A percentile compares a stretch with the other conserved stretches of the same genome.
phyloP scores from a whole-genome alignment of 2,113 vertebrate genomes.

The Camelus bactrianus region DNA sequence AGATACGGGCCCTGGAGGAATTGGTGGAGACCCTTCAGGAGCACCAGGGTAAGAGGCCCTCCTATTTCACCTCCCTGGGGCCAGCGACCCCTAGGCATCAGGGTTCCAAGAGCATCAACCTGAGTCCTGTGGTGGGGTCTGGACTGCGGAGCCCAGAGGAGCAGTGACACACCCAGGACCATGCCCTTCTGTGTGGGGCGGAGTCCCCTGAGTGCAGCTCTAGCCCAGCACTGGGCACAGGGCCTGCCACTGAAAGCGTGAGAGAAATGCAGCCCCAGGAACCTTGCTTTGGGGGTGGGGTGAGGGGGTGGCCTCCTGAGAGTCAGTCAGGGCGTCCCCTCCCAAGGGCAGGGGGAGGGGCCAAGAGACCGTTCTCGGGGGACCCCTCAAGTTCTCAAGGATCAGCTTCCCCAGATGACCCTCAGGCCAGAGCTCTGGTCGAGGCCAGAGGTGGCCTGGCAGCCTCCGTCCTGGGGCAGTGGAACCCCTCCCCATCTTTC shows the following conservation, averaged over 20 bases:
- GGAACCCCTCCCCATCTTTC: neutral
- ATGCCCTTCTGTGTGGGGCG: neutral
- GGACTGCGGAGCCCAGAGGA: neutral
- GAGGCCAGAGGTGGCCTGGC: neutral
- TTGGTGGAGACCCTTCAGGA: conserved; percentile 85
- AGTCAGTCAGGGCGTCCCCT: neutral
- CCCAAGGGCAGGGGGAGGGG: neutral
- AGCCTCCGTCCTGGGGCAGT: neutral
- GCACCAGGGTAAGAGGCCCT: conserved; percentile 26
- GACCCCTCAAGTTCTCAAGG: accelerated
- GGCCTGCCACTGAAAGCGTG: accelerated
- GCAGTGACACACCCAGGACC: neutral
- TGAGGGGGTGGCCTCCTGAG: neutral
- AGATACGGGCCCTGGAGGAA: conserved; percentile 89
- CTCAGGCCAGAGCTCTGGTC: neutral
- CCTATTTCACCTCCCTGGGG: neutral
- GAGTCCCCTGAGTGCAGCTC: accelerated
- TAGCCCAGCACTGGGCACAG: neutral
- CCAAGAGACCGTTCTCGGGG: neutral
- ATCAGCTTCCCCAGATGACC: neutral
- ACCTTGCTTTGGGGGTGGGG: neutral
- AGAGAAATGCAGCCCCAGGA: neutral
- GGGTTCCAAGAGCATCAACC: neutral
- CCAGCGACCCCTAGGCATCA: neutral
- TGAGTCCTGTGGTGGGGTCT: neutral